Percentiles rank a stretch among this genome's conserved stretches.
phyloP scores from a whole-genome alignment of 2,888 invertebrate genomes.

The Calliopum simillimum region DNA sequence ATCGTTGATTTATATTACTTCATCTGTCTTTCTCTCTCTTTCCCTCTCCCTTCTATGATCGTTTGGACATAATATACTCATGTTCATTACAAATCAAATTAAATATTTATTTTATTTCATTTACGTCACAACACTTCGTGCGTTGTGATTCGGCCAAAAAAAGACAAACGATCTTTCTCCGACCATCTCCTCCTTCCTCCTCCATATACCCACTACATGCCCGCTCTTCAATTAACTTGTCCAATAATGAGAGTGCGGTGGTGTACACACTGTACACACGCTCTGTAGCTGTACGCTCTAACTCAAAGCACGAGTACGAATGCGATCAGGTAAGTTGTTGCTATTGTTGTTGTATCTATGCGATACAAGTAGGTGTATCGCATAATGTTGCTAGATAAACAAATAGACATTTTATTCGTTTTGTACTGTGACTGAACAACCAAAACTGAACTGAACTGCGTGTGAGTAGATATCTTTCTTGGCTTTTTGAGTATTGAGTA shows the following conservation, averaged over 20 bases:
- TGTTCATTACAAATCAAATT: slow-evolving; percentile 2
- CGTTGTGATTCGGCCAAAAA: slow-evolving; percentile 21
- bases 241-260: background rate
- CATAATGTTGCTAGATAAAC: background rate
- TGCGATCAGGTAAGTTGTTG: slow-evolving; percentile 23
- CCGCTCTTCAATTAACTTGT: background rate
- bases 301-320: background rate
- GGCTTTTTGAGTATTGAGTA: too few species aligned
- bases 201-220: background rate
- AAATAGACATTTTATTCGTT: slow-evolving; percentile 18
- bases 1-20: background rate
- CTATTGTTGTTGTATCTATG: background rate
- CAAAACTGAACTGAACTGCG: background rate
- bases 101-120: slow-evolving; percentile 1
- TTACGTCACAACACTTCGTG: background rate
- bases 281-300: too few species aligned
- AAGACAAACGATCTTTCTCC: slow-evolving; percentile 8
- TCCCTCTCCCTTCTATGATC: background rate
- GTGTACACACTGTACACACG: too few species aligned
- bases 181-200: background rate
- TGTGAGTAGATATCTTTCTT: slow-evolving; percentile 16
- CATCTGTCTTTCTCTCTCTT: background rate
- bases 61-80: slow-evolving; percentile 4
- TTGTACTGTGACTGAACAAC: slow-evolving; percentile 8
- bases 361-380: background rate